A percentile compares a stretch with the other conserved stretches of the same genome.
phyloP scores from a whole-genome alignment of 37 sponge, comb jelly and placozoan genomes.

The Halichondria panicea region DNA sequence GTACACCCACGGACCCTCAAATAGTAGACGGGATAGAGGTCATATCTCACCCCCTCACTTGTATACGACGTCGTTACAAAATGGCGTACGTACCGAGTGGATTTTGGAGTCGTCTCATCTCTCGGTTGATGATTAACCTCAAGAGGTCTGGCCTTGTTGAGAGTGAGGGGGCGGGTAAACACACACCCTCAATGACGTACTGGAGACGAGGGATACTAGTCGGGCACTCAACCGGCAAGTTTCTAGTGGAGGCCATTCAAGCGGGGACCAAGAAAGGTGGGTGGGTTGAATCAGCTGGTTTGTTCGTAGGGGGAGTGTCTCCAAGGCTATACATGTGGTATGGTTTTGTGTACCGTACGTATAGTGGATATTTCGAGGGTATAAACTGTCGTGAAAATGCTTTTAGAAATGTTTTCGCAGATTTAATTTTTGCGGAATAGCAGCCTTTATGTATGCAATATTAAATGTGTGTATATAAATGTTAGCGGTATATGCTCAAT shows the following conservation, averaged over 20 bases:
- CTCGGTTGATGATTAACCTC: conserved; percentile 84
- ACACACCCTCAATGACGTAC: conserved; percentile 41
- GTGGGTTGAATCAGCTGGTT: conserved; percentile 1
- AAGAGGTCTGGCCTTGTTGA: conserved; percentile 71
- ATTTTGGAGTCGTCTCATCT: conserved; percentile 94
- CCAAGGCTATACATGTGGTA: too few species aligned
- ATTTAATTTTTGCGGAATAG: too few species aligned
- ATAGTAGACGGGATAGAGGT: conserved; percentile 28
- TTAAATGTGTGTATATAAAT: too few species aligned
- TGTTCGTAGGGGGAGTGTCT: not conserved
- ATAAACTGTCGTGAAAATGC: too few species aligned
- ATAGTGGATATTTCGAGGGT: too few species aligned
- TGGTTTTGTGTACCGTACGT: too few species aligned
- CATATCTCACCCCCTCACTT: conserved; percentile 22
- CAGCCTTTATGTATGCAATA: too few species aligned
- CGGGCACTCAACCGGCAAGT: conserved; percentile 63
- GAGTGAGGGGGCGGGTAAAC: not conserved
- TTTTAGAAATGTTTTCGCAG: too few species aligned
- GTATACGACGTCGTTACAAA: conserved; percentile 69
- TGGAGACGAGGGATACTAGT: conserved; percentile 85
- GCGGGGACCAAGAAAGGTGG: too few species aligned
- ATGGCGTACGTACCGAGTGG: conserved; percentile 94
- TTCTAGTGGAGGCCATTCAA: conserved; percentile 79
- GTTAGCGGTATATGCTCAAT: too few species aligned
- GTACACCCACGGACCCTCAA: not conserved